Conservation (phyloP, 2,888 invertebrate species). For the Folsomia candida region DNA sequence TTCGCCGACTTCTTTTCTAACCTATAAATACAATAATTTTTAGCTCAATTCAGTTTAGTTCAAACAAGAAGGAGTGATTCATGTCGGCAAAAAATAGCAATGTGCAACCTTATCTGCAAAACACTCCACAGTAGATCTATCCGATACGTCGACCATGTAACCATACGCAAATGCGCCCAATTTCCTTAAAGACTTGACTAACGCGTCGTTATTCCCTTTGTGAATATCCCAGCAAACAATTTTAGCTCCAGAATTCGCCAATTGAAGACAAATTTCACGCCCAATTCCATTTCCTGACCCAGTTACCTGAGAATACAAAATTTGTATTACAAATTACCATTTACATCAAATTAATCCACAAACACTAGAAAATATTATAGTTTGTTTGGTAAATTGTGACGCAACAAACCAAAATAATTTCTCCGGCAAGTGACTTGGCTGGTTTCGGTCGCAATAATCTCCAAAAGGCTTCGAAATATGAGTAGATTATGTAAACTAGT, state of each 20-base stretch:
- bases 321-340: neutral
- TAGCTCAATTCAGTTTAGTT: neutral
- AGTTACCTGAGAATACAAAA: constrained; percentile 56
- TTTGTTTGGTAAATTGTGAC: too few relatives aligned
- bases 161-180: constrained; percentile 58
- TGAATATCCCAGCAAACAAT: constrained; percentile 69
- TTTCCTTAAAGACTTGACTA: constrained; percentile 57
- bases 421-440: constrained; percentile 23
- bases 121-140: constrained; percentile 56
- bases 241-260: constrained; percentile 60
- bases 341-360: neutral
- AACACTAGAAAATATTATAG: neutral
- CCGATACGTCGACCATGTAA: constrained; percentile 62
- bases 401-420: constrained; percentile 24
- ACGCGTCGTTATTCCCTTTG: constrained; percentile 58
- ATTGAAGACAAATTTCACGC: constrained; percentile 62
- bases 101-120: constrained; percentile 37
- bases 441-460: constrained; percentile 18
- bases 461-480: constrained; percentile 17
- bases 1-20: constrained; percentile 60
- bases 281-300: constrained; percentile 71
- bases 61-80: too few relatives aligned
- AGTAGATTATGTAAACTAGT: constrained; percentile 3
- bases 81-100: too few relatives aligned
- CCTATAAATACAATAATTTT: constrained; percentile 44